Evolutionary conservation across 2,797 vertebrate genomes (phyloP).

Genomic region (Avahi laniger): DNA sequence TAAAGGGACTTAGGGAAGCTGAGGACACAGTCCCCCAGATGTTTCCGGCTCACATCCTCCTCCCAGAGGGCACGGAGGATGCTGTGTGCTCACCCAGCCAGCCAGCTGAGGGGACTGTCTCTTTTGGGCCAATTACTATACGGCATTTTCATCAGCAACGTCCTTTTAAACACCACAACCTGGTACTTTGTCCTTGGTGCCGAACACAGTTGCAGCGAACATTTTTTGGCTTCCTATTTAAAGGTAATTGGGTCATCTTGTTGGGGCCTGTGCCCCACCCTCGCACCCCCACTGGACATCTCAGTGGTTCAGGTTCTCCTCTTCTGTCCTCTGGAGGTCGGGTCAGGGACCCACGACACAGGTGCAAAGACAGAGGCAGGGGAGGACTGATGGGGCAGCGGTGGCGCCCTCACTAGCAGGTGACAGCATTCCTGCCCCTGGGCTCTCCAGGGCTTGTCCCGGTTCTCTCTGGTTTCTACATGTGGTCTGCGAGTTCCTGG

Average conservation of each 20-base stretch:
- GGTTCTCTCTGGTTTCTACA: background rate
- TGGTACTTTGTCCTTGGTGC: background rate
- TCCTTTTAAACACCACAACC: background rate
- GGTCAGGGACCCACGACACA: background rate
- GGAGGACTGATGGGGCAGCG: no score
- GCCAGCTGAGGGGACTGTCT: background rate
- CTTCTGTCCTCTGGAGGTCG: background rate
- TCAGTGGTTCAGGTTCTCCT: background rate
- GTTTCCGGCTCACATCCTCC: background rate
- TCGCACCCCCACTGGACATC: background rate
- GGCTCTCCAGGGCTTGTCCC: background rate
- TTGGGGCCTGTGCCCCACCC: background rate
- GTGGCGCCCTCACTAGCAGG: rapidly evolving
- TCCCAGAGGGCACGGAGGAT: background rate
- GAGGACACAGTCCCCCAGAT: background rate
- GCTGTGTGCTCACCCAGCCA: background rate
- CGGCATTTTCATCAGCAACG: background rate
- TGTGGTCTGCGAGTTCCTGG: background rate
- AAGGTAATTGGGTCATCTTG: background rate
- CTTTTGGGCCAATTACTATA: background rate
- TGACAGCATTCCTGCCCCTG: rapidly evolving
- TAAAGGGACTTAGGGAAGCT: background rate
- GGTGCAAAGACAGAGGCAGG: background rate
- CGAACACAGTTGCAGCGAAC: background rate
- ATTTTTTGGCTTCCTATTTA: background rate